Base-by-base conservation (phyloP, 2,113 vertebrate genomes). In the Ictidomys tridecemlineatus region DNA sequence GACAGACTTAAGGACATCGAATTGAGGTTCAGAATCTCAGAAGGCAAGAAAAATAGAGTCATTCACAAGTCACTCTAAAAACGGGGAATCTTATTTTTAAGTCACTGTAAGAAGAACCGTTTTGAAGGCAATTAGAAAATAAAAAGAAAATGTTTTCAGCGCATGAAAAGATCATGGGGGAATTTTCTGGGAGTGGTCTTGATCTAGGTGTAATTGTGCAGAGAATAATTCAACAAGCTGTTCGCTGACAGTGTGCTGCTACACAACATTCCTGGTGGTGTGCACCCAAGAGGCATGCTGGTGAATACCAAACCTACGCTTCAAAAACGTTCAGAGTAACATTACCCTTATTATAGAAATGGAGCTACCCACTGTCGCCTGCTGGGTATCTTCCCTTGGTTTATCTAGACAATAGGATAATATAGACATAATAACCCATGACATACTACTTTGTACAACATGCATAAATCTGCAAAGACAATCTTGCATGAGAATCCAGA, bases 381-480 rank as follows among this genome's bases (percentile, higher is more conserved):
- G 34, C 13, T 20, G 78, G 37, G 72, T 83, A n/a, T 30, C 67
- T 70, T n/a, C 26, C 20, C 73, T 34, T 24, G 12, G 9, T 37
- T 77, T 91, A 48, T 77, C 80, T 87, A 85, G 30, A 85, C 10
- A 94, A 91, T 18, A 56, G 6, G 93, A 51, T 70, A 90, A 93
- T 67, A 37, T 16, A 92, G 22, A 39, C 87, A 94, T 73, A 93
- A 97, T 89, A 74, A 65, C 10, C 4, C 18, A 48, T 74, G 48
- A 67, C 24, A 28, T n/a, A 39, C 34, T 83, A 5, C 82, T 95
- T 97, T 93, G 42, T 70, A 80, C 30, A 76, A 42, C 39, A 34
- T 78, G 30, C 4, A 69, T 87, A 93, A 84, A 89, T 82, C 42
- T 93, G 42, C 76, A 94, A 85, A 87, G 80, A 82, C 84, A 95